Base-by-base conservation (phyloP, 2,113 vertebrate species). In the Pagrus major region DNA sequence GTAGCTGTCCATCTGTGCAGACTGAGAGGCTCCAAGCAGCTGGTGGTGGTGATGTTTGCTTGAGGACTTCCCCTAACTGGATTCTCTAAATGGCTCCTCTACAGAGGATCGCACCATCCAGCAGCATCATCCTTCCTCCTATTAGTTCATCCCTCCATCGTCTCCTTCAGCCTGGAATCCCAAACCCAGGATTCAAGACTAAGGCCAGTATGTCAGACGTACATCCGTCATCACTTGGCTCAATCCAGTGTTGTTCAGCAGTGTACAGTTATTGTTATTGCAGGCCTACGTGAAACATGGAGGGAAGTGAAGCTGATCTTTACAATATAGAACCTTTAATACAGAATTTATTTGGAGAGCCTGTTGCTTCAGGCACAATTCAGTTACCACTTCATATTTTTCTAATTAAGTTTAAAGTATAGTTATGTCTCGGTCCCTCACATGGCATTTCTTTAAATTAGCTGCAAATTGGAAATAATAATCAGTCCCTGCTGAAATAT, bases 1-100 rank as follows among this genome's bases (percentile, higher is more conserved):
- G 68, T 49, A 20, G 42, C 35, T 9, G 41, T 68, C 47, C 70
- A 52, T 85, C 66, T 84, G 74, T 42, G 39, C 73, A 58, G 49
- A 29, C 35, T 41, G 15, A 23, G 55, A 29, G 9, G 14, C 18
- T 61, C 42, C 12, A 23, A 71, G 70, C 79, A 79, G 70, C 76
- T 85, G 81, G 37, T 44, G 27, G 54, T 9, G 66, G 33, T 42
- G 66, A 56, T 3, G 61, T 76, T 56, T 49, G 29, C 61, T 66
- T 25, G 46, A 75, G 44, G 47, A 65, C 58, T 56, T 51, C 15
- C 14, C 14, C 9, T 59, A 15, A 51, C 33, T 51, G 39, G 60
- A 49, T 61, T 71, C 31, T 83, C 25, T 83, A 76, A 85, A 44
- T 35, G 58, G 56, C 6, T 47, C 59, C 18, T 3, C 20, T 15